Base-by-base conservation (phyloP, 2,888 invertebrate species). In the Aphodius sticticus region DNA sequence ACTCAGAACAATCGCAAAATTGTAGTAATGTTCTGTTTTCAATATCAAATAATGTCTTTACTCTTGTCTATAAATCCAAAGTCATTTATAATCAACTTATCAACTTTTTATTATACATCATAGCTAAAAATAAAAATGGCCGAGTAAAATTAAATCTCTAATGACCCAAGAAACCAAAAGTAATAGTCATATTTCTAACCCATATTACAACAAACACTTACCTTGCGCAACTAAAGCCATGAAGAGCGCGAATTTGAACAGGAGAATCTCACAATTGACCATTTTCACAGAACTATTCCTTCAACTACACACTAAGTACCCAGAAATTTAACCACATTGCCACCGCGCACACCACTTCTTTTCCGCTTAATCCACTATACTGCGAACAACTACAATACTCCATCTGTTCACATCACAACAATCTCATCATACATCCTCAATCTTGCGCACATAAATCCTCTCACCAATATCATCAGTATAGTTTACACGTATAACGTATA, bases 161-260 rank as follows among this genome's bases (percentile, higher is more conserved):
- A n/a, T n/a, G n/a, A n/a, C n/a, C n/a, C n/a, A n/a, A n/a, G n/a
- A n/a, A n/a, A n/a, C n/a, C n/a, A n/a, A n/a, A n/a, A n/a, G n/a
- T n/a, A n/a, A n/a, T n/a, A n/a, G n/a, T n/a, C 26, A 26, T 26
- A 26, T 26, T 26, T 26, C 26, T 26, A 26, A n/a, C n/a, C n/a
- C 26, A 2, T 26, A 26, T 26, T 26, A 2, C 26, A n/a, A n/a
- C n/a, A n/a, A n/a, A n/a, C 26, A 77, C 79, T 79, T 26, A 79
- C 79, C 79, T 16, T 71, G 74, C 9, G 79, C 16, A 2, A 79
- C 77, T 69, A 79, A 69, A 9, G 77, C 77, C 72, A 79, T 76
- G 16, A 79, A 74, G 35, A 79, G 69, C n/a, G 77, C 77, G 72
- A 77, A 77, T 69, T 74, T 79, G 37, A 79, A 77, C n/a, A 77